Conservation (phyloP, 1,140 invertebrate genomes). For the Procambarus virginalis region DNA sequence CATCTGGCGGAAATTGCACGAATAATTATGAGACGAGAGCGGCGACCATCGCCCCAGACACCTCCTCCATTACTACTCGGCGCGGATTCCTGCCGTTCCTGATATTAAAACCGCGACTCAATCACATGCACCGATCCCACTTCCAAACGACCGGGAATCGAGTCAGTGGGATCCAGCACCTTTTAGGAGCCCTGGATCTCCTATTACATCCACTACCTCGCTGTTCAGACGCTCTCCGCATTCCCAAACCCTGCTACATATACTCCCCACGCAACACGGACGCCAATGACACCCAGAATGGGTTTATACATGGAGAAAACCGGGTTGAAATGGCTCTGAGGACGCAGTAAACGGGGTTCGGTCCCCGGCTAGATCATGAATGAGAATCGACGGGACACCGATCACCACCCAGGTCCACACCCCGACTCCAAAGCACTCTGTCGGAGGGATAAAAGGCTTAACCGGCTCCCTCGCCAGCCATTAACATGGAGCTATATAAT, state of each 20-base stretch:
- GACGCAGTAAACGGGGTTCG: slow-evolving; percentile 40
- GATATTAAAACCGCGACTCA: slow-evolving; percentile 69
- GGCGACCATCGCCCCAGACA: slow-evolving; percentile 9
- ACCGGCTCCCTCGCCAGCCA: slow-evolving; percentile 24
- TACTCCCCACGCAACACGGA: not conserved
- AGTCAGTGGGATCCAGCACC: slow-evolving; percentile 67
- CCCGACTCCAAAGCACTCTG: slow-evolving; percentile 52
- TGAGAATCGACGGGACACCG: slow-evolving; percentile 66
- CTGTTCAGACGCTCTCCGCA: not conserved
- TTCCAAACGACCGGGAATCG: slow-evolving; percentile 65
- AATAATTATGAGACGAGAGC: not conserved
- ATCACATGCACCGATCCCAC: slow-evolving; percentile 66
- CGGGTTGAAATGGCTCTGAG: not conserved
- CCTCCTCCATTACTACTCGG: slow-evolving; percentile 63
- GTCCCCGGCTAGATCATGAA: slow-evolving; percentile 57
- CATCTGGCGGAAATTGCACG: slow-evolving; percentile 24
- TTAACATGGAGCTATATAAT: slow-evolving; percentile 22
- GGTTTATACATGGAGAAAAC: not conserved
- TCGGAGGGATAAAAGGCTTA: slow-evolving; percentile 51
- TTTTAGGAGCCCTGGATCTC: slow-evolving; percentile 46
- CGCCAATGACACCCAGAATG: not conserved
- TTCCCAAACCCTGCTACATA: not conserved
- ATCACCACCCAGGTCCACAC: slow-evolving; percentile 45
- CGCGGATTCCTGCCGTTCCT: slow-evolving; percentile 65
- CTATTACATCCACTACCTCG: not conserved